Conservation (phyloP, 2,797 vertebrate species). For the Pangasius krempfi region DNA sequence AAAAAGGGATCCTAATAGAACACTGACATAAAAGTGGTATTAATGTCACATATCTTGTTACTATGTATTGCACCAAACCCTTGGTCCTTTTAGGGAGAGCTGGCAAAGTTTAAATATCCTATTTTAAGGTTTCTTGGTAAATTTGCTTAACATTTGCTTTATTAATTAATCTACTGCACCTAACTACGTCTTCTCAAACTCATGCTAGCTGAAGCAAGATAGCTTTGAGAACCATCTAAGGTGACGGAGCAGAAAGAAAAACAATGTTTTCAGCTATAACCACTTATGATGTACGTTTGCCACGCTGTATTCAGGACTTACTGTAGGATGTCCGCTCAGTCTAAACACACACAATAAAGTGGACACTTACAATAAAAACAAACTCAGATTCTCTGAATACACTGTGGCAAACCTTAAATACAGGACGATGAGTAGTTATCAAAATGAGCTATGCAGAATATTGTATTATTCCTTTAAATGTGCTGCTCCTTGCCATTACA, state of each 20-base stretch:
- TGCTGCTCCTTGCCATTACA: background rate
- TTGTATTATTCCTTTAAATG: background rate
- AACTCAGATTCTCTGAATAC: background rate
- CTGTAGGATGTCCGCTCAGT: background rate
- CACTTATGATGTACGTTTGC: background rate
- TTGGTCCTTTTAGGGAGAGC: conserved; percentile 8
- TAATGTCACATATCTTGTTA: background rate
- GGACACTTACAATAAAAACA: background rate
- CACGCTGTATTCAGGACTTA: background rate
- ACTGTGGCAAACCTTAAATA: conserved; percentile 5
- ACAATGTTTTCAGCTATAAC: too few species aligned
- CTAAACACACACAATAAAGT: background rate
- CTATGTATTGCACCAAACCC: conserved; percentile 12
- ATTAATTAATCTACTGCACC: background rate
- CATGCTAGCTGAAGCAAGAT: background rate
- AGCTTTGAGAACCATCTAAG: background rate
- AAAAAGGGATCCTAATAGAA: background rate
- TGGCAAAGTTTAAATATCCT: background rate
- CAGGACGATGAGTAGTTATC: background rate
- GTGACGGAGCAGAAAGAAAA: conserved; percentile 8
- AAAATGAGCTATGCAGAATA: background rate
- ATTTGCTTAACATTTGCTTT: background rate
- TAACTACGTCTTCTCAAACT: background rate
- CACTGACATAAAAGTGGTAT: background rate
- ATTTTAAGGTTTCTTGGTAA: background rate